Evolutionary conservation across 2,888 invertebrate species (phyloP).

Genomic region (Agrotis puta): DNA sequence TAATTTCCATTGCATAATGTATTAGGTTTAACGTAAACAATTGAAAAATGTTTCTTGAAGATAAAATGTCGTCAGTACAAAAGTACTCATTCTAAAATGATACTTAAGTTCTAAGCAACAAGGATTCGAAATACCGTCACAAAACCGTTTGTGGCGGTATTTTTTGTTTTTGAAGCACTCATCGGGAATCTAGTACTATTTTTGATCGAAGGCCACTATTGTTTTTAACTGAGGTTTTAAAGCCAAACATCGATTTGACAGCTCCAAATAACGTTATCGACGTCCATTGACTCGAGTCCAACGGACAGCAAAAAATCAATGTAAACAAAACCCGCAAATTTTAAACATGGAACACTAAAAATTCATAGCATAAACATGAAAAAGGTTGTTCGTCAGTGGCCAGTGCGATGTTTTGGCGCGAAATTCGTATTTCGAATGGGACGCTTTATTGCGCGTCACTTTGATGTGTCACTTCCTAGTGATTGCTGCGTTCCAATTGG

Average conservation of each 20-base stretch:
- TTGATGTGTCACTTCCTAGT: conserved; percentile 78
- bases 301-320: conserved; percentile 31
- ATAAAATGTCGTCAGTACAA: too few relatives aligned
- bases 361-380: conserved; percentile 60
- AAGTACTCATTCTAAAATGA: too few relatives aligned
- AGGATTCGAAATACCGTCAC: too few relatives aligned
- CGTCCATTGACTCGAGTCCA: conserved; percentile 5
- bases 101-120: too few relatives aligned
- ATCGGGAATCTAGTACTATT: too few relatives aligned
- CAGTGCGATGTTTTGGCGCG: conserved; percentile 65
- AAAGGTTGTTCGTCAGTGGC: conserved; percentile 57
- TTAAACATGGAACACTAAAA: conserved; percentile 60
- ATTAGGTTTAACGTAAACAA: too few relatives aligned
- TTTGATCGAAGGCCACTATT: too few relatives aligned
- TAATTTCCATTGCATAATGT: too few relatives aligned
- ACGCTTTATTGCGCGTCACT: conserved; percentile 78
- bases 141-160: too few relatives aligned
- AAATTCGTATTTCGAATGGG: conserved; percentile 70
- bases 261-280: neutral
- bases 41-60: too few relatives aligned
- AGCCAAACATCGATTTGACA: neutral
- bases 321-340: conserved; percentile 28
- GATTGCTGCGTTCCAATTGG: conserved; percentile 72
- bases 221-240: neutral
- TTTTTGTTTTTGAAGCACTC: too few relatives aligned